Percentiles rank a stretch among this genome's conserved stretches.
phyloP scores from a whole-genome alignment of 1,140 invertebrate species.

The Camponotus pennsylvanicus region DNA sequence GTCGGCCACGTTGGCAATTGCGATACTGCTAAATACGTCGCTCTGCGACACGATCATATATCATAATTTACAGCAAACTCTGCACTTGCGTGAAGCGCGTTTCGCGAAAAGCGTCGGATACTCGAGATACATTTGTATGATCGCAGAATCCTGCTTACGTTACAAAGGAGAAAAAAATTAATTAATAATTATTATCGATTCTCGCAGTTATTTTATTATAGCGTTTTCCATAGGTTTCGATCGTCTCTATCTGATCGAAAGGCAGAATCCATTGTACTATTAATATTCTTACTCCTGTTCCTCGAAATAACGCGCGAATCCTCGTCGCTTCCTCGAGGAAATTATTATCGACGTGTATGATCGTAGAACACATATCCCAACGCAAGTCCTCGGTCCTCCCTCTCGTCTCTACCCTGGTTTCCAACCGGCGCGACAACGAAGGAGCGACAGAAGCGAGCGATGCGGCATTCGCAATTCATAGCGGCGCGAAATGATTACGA shows the following conservation, averaged over 20 bases:
- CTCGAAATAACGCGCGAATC: constrained; percentile 35
- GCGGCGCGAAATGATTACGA: constrained; percentile 59
- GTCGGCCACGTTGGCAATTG: constrained; percentile 30
- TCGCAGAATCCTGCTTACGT: background rate
- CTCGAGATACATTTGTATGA: background rate
- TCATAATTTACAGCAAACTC: constrained; percentile 20
- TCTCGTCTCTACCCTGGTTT: background rate
- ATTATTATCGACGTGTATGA: constrained; percentile 35
- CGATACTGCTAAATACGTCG: constrained; percentile 39
- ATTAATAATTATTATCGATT: background rate
- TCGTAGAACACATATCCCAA: background rate
- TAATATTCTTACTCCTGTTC: constrained; percentile 17
- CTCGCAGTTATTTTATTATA: background rate
- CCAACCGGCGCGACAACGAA: background rate
- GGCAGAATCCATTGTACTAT: background rate
- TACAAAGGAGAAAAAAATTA: background rate
- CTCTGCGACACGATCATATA: constrained; percentile 2
- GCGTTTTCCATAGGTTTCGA: constrained; percentile 15
- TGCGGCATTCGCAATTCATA: constrained; percentile 57
- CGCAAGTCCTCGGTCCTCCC: background rate
- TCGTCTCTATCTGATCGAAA: background rate
- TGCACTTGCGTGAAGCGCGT: background rate
- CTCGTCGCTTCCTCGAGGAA: background rate
- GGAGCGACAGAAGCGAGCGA: constrained; percentile 20
- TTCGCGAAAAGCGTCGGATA: constrained; percentile 2